These are phyloP conservation scores for Holothuria leucospilota DNA, from an alignment of 53 echinoderm and acorn worm genomes.

Conservation along the genomic window DNA sequence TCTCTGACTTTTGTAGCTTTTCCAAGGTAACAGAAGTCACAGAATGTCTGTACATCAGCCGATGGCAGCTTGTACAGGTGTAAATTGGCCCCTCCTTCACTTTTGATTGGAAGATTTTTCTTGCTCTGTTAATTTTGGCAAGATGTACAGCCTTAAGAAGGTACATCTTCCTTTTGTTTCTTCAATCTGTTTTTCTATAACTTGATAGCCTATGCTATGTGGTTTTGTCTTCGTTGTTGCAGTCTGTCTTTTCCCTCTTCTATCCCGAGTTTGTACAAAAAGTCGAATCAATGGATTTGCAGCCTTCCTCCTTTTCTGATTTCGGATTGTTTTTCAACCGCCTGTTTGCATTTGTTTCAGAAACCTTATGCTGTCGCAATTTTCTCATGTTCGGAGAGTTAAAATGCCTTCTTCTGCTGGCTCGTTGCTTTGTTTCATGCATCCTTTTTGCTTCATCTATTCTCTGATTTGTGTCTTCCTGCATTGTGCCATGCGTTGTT, in stretches of 20 bases:
- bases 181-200: not conserved
- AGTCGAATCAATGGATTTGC: too few species aligned
- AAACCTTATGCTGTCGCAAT: not conserved
- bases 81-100: conserved; percentile 31
- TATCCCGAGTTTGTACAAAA: too few species aligned
- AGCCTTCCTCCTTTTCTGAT: not conserved
- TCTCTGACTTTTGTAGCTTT: not conserved
- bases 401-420: not conserved
- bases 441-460: not conserved
- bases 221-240: too few species aligned
- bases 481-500: not conserved
- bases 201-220: too few species aligned
- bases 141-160: conserved; percentile 7
- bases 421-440: not conserved
- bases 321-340: not conserved
- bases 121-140: not conserved
- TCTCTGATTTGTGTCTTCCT: conserved; percentile 2
- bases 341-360: conserved; percentile 1
- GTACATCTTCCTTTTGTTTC: not conserved
- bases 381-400: not conserved
- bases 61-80: conserved; percentile 48
- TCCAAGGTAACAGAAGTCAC: conserved; percentile 3
- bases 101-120: not conserved
- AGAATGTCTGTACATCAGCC: conserved; percentile 42
- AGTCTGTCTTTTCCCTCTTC: too few species aligned